phyloP scores from a whole-genome alignment of 2,888 invertebrate species.

The Apamea sordens region DNA sequence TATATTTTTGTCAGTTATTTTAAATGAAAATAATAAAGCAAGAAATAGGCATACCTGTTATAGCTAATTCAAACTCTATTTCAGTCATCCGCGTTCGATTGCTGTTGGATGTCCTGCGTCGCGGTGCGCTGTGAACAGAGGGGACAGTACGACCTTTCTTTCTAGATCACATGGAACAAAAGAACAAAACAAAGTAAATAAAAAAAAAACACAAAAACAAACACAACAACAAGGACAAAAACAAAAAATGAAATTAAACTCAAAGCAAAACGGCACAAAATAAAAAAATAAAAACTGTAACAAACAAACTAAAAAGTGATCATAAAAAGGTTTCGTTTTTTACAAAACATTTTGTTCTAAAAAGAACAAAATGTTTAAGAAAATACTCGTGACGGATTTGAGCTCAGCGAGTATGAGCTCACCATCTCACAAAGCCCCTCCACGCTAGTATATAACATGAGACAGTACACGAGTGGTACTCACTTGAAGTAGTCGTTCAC shows the following conservation, averaged over 20 bases:
- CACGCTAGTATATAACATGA: slow-evolving; percentile 26
- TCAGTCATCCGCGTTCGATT: slow-evolving; percentile 73
- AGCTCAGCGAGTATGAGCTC: no score
- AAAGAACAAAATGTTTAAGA: not conserved
- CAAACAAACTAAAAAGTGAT: not conserved
- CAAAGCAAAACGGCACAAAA: not conserved
- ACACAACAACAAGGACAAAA: no score
- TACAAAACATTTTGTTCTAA: no score
- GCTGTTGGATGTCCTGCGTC: slow-evolving; percentile 74
- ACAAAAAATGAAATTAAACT: not conserved
- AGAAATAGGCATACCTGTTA: slow-evolving; percentile 74
- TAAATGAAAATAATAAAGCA: not conserved
- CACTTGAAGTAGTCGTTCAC: slow-evolving; percentile 85
- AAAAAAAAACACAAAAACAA: no score
- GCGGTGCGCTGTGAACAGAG: slow-evolving; percentile 67
- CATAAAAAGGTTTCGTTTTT: not conserved
- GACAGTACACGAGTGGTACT: slow-evolving; percentile 50
- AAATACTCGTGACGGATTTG: no score
- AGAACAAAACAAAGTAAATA: not conserved
- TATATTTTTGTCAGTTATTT: not conserved
- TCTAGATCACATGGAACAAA: slow-evolving; percentile 33
- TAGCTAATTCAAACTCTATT: slow-evolving; percentile 81
- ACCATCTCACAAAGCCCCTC: slow-evolving; percentile 61
- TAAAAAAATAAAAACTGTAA: not conserved
- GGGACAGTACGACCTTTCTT: slow-evolving; percentile 13